A percentile compares a stretch with the other conserved stretches of the same genome.
Evolutionary conservation across 1,140 invertebrate species (phyloP).

Genomic region (Apis laboriosa): DNA sequence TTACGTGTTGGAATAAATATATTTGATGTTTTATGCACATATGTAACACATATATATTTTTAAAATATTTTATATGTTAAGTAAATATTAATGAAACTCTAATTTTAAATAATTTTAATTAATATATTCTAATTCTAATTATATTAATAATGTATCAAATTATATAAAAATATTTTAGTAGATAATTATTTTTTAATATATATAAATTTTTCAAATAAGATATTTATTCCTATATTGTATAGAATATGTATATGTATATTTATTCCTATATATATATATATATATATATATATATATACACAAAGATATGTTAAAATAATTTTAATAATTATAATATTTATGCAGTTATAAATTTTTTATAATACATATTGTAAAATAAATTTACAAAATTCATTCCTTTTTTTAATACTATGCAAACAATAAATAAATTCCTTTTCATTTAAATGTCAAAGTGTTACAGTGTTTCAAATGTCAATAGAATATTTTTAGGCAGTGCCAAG

Average conservation of each 20-base stretch:
- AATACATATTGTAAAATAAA: neutral
- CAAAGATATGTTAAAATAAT: neutral
- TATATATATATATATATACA: neutral
- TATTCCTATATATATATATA: neutral
- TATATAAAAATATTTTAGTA: neutral
- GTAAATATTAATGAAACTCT: constrained; percentile 26
- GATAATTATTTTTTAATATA: neutral
- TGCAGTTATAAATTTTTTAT: neutral
- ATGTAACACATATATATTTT: neutral
- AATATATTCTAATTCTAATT: neutral
- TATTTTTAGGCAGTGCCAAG: constrained; percentile 72
- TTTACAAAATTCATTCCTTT: neutral
- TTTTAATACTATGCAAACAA: constrained; percentile 38
- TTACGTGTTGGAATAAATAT: constrained; percentile 55
- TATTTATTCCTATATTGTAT: neutral
- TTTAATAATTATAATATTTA: neutral
- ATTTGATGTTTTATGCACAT: constrained; percentile 5
- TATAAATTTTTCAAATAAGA: neutral
- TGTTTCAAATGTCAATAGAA: constrained; percentile 71
- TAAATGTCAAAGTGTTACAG: constrained; percentile 75
- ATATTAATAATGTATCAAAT: neutral
- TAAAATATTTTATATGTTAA: constrained; percentile 16
- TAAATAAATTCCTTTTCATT: constrained; percentile 36
- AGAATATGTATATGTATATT: neutral
- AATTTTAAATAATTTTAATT: neutral